Evolutionary conservation across 2,113 vertebrate species (phyloP), one percentile per base, ranked within the genome.

Genomic region (Columba janthina): DNA sequence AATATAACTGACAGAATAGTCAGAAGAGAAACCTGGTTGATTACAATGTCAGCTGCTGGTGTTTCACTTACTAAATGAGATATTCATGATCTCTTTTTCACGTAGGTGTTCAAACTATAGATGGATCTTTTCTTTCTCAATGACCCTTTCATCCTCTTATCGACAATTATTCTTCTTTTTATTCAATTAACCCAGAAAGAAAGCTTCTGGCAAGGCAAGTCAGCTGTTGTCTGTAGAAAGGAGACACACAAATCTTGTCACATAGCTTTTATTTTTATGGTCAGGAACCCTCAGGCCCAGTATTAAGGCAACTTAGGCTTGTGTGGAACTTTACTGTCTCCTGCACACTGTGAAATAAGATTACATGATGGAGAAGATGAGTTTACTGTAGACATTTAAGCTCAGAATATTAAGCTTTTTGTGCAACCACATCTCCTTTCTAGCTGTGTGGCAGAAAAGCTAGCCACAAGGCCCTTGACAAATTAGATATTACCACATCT

Each of bases 401-500:
- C 97, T 95, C 92, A 93, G 97, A 98, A 97, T 97, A 96, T 96
- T 96, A 93, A 97, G 96, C 93, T 97, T 97, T 97, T 97, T 96
- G 89, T 97, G 96, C 83, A 88, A 93, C 97, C 96, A 85, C 89
- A 82, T 87, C 90, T 97, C 67, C 86, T 95, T 90, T 94, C 96
- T 96, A 97, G 91, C 95, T 97, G 94, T 94, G 97, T 96, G 97
- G 96, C 95, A 96, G 96, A 97, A 97, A 97, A 97, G 95, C 94
- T 96, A 96, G 89, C 97, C 88, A 82, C 96, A 96, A 96, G 91
- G 97, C 96, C 97, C 94, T 96, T 98, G 97, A 98, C 98, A 98
- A 98, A 98, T 98, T 98, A 97, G 97, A 98, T 97, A 98, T 97
- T 97, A 96, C 98, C 97, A 96, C 97, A 95, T 98, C 97, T 98